Conservation (phyloP, 64 coral and sea anemone genomes). For the Montipora cactus region DNA sequence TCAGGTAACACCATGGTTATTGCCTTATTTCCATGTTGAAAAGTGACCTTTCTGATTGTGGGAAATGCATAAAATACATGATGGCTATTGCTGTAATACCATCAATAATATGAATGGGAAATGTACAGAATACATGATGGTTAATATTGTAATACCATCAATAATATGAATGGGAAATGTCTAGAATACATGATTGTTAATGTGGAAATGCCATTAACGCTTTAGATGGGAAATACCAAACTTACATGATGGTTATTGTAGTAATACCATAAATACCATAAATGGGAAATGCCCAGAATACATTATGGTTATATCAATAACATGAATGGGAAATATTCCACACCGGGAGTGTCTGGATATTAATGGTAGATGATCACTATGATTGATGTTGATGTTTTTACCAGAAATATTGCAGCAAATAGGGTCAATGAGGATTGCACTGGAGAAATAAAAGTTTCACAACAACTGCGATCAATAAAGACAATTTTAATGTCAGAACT, state of each 20-base stretch:
- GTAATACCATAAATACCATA: neutral
- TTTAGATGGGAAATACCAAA: neutral
- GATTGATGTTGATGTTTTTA: neutral
- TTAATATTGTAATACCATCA: too few relatives aligned
- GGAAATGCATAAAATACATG: neutral
- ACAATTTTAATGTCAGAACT: too few relatives aligned
- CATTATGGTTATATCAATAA: neutral
- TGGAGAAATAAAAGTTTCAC: too few relatives aligned
- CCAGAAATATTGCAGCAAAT: neutral
- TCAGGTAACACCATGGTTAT: constrained; percentile 9
- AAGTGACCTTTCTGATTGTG: neutral
- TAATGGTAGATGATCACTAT: neutral
- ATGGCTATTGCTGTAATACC: too few relatives aligned
- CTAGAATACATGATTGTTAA: neutral
- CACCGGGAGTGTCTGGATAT: neutral
- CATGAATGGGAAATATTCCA: neutral
- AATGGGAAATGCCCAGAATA: neutral
- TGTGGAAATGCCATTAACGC: neutral
- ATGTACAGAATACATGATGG: too few relatives aligned
- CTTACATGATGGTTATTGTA: constrained; percentile 8
- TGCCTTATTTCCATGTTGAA: neutral
- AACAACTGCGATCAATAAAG: too few relatives aligned
- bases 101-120: too few relatives aligned
- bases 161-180: too few relatives aligned
- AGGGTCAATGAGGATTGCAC: too few relatives aligned